Conservation (phyloP, 2,797 vertebrate genomes). For the Myotis daubentonii region DNA sequence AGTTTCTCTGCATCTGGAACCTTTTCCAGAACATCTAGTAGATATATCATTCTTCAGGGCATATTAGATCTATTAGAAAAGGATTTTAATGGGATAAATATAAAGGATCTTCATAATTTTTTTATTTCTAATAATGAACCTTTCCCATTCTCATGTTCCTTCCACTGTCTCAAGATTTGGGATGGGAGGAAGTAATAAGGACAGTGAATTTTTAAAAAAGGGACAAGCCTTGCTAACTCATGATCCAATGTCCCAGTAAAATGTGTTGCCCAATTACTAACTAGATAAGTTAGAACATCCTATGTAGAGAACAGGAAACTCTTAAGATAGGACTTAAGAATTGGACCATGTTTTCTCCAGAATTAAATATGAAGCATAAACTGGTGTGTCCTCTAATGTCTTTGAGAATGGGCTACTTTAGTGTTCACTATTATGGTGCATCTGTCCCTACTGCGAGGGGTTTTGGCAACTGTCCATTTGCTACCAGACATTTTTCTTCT, state of each 20-base stretch:
- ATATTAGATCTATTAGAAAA: neutral
- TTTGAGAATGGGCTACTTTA: neutral
- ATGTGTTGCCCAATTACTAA: neutral
- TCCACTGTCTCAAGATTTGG: neutral
- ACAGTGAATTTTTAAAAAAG: conserved; percentile 1
- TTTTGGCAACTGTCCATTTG: neutral
- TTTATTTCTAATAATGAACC: conserved; percentile 5
- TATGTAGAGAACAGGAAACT: neutral
- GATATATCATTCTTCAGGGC: neutral
- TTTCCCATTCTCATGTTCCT: neutral
- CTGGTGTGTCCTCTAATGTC: neutral
- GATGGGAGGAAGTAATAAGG: neutral
- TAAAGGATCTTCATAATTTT: neutral
- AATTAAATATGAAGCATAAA: conserved; percentile 5
- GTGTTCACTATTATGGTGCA: neutral
- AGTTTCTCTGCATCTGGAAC: neutral
- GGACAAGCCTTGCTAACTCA: neutral
- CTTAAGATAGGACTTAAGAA: neutral
- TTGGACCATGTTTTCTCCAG: neutral
- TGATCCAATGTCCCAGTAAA: neutral
- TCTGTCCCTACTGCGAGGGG: neutral
- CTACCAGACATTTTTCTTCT: neutral
- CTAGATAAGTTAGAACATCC: neutral
- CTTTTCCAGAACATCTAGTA: neutral
- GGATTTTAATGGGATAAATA: neutral